Evolutionary conservation across 2,888 invertebrate species (phyloP).

Genomic region (Volucella inflata): DNA sequence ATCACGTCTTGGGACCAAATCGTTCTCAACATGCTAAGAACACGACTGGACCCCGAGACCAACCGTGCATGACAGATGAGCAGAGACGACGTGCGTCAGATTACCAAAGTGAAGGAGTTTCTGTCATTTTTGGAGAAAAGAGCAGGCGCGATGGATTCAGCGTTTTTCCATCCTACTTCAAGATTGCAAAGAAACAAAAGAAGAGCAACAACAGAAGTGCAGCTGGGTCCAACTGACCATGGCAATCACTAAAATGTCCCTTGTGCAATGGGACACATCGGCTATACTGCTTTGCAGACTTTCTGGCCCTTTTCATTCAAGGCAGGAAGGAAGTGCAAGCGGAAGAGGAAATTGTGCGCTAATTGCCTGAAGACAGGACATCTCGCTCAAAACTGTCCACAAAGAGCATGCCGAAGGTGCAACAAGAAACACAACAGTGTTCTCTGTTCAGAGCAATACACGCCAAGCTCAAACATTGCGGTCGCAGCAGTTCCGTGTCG

Average conservation of each 20-base stretch:
- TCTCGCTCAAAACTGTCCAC: not conserved
- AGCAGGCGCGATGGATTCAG: constrained; percentile 16
- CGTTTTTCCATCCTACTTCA: constrained; percentile 1
- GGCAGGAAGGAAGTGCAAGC: not conserved
- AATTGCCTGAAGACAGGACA: constrained; percentile 2
- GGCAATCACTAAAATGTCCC: not conserved
- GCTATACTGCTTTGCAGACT: not conserved
- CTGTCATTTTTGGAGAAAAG: constrained; percentile 14
- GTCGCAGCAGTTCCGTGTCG: not conserved
- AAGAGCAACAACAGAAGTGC: not conserved
- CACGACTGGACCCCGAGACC: constrained; percentile 18
- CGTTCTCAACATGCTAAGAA: constrained; percentile 22
- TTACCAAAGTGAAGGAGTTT: constrained; percentile 10
- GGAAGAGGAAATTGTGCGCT: not conserved
- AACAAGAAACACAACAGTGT: constrained; percentile 17
- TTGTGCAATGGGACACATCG: constrained; percentile 7
- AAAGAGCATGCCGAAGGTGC: constrained; percentile 1
- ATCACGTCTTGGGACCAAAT: not conserved
- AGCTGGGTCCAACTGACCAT: not conserved
- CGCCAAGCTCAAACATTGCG: not conserved
- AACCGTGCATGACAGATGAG: constrained; percentile 43
- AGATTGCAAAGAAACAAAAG: not conserved
- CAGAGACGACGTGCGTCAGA: constrained; percentile 9
- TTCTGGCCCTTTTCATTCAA: not conserved
- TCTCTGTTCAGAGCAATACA: constrained; percentile 1